Evolutionary conservation across 1,140 invertebrate genomes (phyloP), one percentile per base, ranked within the genome.

Genomic region (Pomacea maculata): DNA sequence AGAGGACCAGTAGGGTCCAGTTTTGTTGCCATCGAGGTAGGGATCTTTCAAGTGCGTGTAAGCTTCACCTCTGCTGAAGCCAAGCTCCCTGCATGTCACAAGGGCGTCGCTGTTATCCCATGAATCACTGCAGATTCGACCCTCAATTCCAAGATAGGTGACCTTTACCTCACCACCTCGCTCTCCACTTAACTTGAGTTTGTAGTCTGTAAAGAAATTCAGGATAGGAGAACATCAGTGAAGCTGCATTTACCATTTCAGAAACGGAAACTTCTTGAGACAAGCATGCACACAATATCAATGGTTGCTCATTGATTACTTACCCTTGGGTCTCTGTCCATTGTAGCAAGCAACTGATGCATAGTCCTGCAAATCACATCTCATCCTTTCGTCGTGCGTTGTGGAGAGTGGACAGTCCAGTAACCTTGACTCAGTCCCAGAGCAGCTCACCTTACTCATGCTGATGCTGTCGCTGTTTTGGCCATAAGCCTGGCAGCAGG

Each of bases 81-180:
- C 87, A n/a, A 90, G 72, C 52, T 87, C 78, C 17, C 74, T 73
- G 73, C 89, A 90, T 29, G 83, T 85, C 55, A 90, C 88, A 34
- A 65, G 70, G 29, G 88, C 88, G 80, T 85, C 85, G 1, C 29
- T 78, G 63, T 88, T 83, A 78, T 86, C 83, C 87, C 88, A 89
- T 8, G 71, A 80, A 76, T 87, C 85, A 75, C 55, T 81, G 81
- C 89, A 90, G 52, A 90, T 86, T n/a, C 81, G 65, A 54, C 89
- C 89, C 74, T 83, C 81, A 4, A 85, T 81, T 11, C 83, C 84
- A 9, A 85, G 75, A 75, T 84, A 88, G 8, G 70, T 83, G 19
- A 88, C 15, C 19, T 80, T 78, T 2, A 89, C 78, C 34, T 81
- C 78, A 4, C 89, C 88, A 45, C 82, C 83, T 12, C 77, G 78